Evolutionary conservation across 2,888 invertebrate genomes (phyloP).

Genomic region (Lypha dubia): DNA sequence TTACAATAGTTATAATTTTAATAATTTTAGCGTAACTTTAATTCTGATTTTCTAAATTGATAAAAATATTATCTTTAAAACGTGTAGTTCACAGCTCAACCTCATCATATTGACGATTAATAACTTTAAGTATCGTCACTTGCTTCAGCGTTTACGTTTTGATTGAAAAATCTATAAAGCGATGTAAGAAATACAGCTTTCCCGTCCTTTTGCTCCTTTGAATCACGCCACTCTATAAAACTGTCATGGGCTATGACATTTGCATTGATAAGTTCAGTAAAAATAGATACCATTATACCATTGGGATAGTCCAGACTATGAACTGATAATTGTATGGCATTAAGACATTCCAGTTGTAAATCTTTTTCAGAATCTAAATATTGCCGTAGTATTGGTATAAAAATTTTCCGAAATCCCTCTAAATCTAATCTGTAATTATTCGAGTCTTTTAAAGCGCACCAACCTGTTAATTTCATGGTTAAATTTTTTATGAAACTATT

Average conservation of each 20-base stretch:
- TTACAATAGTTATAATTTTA: background rate
- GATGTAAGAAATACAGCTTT: constrained; percentile 86
- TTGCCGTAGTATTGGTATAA: constrained; percentile 79
- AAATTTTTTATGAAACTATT: constrained; percentile 87
- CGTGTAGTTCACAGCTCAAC: too few species aligned
- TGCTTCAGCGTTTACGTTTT: constrained; percentile 79
- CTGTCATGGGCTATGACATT: constrained; percentile 91
- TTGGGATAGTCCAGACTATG: constrained; percentile 91
- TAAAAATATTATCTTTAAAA: too few species aligned
- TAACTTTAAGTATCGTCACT: constrained; percentile 78
- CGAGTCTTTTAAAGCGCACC: constrained; percentile 81
- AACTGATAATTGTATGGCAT: constrained; percentile 91
- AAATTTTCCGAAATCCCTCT: constrained; percentile 78
- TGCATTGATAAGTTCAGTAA: constrained; percentile 90
- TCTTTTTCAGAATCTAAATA: constrained; percentile 87
- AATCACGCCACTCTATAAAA: constrained; percentile 91
- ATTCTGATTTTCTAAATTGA: too few species aligned
- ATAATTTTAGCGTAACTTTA: too few species aligned
- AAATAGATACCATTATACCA: constrained; percentile 89
- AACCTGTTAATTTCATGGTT: constrained; percentile 87
- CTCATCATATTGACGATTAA: constrained; percentile 47
- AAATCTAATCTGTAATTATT: constrained; percentile 79
- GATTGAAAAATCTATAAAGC: constrained; percentile 81
- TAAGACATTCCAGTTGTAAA: constrained; percentile 92
- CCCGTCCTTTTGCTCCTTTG: constrained; percentile 89